A percentile compares a stretch with the other conserved stretches of the same genome.
Evolutionary conservation across 2,113 vertebrate genomes (phyloP).

Genomic region (Struthio camelus): DNA sequence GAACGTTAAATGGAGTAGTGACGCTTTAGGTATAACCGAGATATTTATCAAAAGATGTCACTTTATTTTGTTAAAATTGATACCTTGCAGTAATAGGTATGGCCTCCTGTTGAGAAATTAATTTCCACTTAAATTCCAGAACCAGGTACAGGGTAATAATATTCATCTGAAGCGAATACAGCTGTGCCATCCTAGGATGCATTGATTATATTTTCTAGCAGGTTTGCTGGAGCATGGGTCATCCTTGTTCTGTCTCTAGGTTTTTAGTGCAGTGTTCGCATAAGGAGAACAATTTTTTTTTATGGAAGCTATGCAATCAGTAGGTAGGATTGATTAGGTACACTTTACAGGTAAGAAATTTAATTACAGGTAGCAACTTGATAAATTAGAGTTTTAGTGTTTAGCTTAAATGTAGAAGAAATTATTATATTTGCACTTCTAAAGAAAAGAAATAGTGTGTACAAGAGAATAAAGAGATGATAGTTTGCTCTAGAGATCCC

Average conservation of each 20-base stretch:
- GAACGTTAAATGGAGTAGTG: not conserved
- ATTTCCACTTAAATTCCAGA: slow-evolving; percentile 27
- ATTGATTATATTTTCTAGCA: not conserved
- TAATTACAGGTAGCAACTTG: not conserved
- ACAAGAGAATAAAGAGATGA: not conserved
- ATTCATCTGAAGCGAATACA: not conserved
- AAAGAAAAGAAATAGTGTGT: not conserved
- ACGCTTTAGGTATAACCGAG: not conserved
- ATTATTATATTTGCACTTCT: not conserved
- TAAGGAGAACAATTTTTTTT: not conserved
- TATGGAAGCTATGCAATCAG: not conserved
- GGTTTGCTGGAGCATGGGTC: not conserved
- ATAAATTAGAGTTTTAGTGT: not conserved
- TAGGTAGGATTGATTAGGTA: not conserved
- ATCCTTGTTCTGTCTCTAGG: not conserved
- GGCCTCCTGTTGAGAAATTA: not conserved
- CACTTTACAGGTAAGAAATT: not conserved
- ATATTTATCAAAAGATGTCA: not conserved
- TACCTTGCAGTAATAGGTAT: not conserved
- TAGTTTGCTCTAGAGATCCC: not conserved
- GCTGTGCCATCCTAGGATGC: not conserved
- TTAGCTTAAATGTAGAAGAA: not conserved
- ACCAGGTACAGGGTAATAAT: not conserved
- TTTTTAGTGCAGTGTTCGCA: not conserved
- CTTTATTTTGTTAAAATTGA: slow-evolving; percentile 6